These are phyloP conservation scores for Pelecanoides urinatrix DNA, from an alignment of 2,113 vertebrate genomes.

Conservation along the genomic window DNA sequence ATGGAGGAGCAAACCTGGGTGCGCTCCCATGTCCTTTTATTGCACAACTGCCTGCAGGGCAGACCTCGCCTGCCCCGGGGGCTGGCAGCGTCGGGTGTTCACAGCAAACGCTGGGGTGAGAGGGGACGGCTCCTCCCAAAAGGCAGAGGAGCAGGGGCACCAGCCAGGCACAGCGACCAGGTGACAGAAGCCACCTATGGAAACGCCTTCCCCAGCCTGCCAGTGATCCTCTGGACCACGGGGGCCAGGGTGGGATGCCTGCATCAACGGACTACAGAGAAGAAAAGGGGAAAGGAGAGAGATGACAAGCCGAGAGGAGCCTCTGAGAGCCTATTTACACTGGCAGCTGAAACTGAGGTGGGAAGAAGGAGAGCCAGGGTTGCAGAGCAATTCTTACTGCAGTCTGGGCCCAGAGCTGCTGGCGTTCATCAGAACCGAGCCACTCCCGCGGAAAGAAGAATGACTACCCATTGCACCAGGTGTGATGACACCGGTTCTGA, in stretches of 20 bases:
- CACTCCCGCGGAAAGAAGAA: background rate
- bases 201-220: background rate
- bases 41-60: background rate
- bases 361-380: background rate
- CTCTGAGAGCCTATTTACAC: background rate
- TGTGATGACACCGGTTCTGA: background rate
- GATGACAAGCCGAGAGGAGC: background rate
- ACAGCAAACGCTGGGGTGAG: background rate
- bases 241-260: background rate
- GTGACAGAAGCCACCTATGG: background rate
- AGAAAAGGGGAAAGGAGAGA: background rate
- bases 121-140: background rate
- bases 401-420: background rate
- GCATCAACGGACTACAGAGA: background rate
- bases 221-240: accelerated
- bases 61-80: background rate
- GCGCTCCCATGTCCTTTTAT: background rate
- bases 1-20: background rate
- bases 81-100: background rate
- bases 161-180: background rate
- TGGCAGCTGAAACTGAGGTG: background rate
- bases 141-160: too few relatives aligned
- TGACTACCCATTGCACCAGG: background rate
- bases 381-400: background rate
- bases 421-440: background rate